These are phyloP conservation scores for Sphinx pinastri DNA, from an alignment of 2,888 invertebrate species.

Conservation along the genomic window DNA sequence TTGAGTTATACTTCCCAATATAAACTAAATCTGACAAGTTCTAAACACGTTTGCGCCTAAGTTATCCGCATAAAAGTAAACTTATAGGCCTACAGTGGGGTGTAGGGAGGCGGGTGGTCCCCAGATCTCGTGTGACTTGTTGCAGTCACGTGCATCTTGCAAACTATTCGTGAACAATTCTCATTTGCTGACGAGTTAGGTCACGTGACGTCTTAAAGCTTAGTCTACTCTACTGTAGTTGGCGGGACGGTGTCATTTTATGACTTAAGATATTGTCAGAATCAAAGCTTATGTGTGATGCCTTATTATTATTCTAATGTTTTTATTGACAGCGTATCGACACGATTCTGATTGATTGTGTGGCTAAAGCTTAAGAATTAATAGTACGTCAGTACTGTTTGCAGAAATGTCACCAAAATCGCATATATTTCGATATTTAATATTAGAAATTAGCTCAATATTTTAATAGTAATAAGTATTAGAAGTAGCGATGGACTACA, in stretches of 20 bases:
- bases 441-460: too few species aligned
- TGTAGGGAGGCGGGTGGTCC: conserved; percentile 39
- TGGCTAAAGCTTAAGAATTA: background rate
- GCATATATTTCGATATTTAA: too few species aligned
- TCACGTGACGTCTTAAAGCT: conserved; percentile 2
- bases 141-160: conserved; percentile 70
- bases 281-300: too few species aligned
- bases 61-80: conserved; percentile 24
- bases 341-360: background rate
- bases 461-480: too few species aligned
- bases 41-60: background rate
- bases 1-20: background rate
- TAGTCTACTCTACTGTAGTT: background rate
- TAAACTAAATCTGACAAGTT: background rate
- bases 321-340: background rate
- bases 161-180: conserved; percentile 51
- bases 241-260: background rate
- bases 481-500: too few species aligned
- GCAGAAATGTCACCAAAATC: background rate
- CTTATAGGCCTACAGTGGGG: conserved; percentile 47
- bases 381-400: background rate
- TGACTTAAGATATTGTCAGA: too few species aligned
- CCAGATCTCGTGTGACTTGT: conserved; percentile 63
- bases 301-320: too few species aligned
- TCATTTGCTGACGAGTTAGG: background rate